phyloP scores from a whole-genome alignment of 2,113 vertebrate species.

The Alligator mississippiensis region DNA sequence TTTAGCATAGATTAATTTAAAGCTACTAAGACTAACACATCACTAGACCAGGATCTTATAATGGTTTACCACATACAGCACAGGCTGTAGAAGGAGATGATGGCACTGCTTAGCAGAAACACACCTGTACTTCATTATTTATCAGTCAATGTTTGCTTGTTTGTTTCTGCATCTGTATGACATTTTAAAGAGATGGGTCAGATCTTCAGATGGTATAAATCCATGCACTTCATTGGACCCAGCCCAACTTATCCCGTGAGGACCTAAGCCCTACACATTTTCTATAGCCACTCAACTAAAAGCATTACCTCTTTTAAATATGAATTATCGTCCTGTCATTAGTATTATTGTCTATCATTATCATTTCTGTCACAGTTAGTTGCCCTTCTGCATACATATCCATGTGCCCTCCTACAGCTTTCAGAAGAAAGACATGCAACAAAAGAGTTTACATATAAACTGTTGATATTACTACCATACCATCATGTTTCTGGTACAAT shows the following conservation, averaged over 20 bases:
- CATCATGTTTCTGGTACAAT: constrained; percentile 48
- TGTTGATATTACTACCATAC: constrained; percentile 42
- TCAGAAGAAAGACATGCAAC: constrained; percentile 66
- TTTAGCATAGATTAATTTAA: background rate
- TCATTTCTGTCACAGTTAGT: constrained; percentile 36
- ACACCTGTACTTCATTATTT: background rate
- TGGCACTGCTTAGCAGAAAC: background rate
- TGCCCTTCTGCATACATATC: constrained; percentile 62
- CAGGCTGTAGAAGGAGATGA: background rate
- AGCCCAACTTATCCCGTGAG: rapidly evolving
- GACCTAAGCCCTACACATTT: background rate
- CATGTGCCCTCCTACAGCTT: constrained; percentile 48
- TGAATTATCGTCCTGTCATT: constrained; percentile 41
- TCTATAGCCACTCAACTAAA: rapidly evolving
- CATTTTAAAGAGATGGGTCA: background rate
- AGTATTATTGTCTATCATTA: constrained; percentile 51
- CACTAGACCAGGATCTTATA: constrained; percentile 37
- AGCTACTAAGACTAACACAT: constrained; percentile 21
- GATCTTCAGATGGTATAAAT: background rate
- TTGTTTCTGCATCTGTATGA: background rate
- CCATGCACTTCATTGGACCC: rapidly evolving
- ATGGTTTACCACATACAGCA: background rate
- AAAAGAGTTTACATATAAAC: constrained; percentile 70
- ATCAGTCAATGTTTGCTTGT: background rate
- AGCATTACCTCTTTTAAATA: background rate